Conservation (phyloP, 2,797 vertebrate species). For the Allochrocebus solatus region DNA sequence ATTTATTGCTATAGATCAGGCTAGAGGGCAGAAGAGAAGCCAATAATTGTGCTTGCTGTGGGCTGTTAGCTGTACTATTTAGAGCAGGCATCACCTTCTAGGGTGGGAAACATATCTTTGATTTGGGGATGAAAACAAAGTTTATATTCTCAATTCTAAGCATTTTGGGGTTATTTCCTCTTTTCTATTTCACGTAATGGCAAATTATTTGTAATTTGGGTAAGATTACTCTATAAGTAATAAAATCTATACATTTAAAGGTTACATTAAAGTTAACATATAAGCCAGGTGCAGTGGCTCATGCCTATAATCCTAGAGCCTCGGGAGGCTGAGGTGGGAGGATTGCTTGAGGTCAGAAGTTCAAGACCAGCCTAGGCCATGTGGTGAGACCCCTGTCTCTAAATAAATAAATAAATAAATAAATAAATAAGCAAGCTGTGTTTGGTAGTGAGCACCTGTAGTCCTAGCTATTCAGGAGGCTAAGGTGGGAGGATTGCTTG, state of each 20-base stretch:
- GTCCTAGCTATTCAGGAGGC: neutral
- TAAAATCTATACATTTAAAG: slow-evolving; percentile 5
- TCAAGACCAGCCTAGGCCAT: neutral
- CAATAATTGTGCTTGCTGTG: slow-evolving; percentile 40
- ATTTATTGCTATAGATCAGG: slow-evolving; percentile 58
- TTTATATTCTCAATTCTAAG: slow-evolving; percentile 35
- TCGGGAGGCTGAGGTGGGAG: neutral
- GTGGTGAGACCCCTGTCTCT: neutral
- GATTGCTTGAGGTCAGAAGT: neutral
- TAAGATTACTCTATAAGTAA: slow-evolving; percentile 1
- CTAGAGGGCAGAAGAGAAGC: slow-evolving; percentile 29
- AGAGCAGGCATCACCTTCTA: neutral
- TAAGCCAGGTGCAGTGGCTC: neutral
- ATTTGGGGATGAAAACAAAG: slow-evolving; percentile 35
- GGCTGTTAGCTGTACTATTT: neutral
- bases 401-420: too few species aligned
- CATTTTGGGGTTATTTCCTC: neutral
- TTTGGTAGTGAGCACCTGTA: neutral
- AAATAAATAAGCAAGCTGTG: neutral
- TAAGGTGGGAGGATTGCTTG: neutral
- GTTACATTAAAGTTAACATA: slow-evolving; percentile 43
- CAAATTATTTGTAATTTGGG: slow-evolving; percentile 50
- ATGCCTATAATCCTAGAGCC: neutral
- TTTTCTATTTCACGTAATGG: slow-evolving; percentile 41
- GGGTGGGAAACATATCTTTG: slow-evolving; percentile 20